Evolutionary conservation across 2,888 invertebrate species (phyloP).

Genomic region (Oxytorus armatus): DNA sequence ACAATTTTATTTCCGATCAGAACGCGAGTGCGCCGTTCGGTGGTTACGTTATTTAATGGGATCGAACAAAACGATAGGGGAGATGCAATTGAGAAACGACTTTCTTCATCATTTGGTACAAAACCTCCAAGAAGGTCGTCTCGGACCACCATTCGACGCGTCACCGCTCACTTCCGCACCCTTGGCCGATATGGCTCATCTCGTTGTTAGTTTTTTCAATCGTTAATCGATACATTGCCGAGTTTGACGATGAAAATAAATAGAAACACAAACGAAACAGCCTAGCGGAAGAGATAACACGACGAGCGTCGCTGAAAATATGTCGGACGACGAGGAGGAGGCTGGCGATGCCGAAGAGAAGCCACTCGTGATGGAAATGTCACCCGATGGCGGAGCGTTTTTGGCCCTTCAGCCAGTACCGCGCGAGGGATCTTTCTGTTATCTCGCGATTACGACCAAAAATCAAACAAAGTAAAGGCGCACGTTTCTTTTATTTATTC

Average conservation of each 20-base stretch:
- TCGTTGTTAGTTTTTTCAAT: conserved; percentile 81
- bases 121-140: conserved; percentile 70
- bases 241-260: neutral
- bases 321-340: conserved; percentile 47
- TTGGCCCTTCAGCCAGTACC: conserved; percentile 86
- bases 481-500: neutral
- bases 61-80: conserved; percentile 84
- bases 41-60: conserved; percentile 86
- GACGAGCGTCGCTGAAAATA: conserved; percentile 64
- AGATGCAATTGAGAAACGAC: conserved; percentile 86
- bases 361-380: conserved; percentile 85
- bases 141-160: conserved; percentile 69
- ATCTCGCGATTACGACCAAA: conserved; percentile 85
- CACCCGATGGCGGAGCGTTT: conserved; percentile 87
- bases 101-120: conserved; percentile 83
- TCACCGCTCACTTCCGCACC: conserved; percentile 58
- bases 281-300: conserved; percentile 67
- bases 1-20: conserved; percentile 72
- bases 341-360: conserved; percentile 66
- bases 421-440: conserved; percentile 86
- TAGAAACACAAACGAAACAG: conserved; percentile 45
- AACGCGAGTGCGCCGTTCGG: conserved; percentile 84
- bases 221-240: neutral
- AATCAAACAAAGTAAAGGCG: conserved; percentile 47
- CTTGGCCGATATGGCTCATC: conserved; percentile 80